Evolutionary conservation across 2,888 invertebrate genomes (phyloP), one percentile per base, ranked within the genome.

Genomic region (Pinctada fucata): DNA sequence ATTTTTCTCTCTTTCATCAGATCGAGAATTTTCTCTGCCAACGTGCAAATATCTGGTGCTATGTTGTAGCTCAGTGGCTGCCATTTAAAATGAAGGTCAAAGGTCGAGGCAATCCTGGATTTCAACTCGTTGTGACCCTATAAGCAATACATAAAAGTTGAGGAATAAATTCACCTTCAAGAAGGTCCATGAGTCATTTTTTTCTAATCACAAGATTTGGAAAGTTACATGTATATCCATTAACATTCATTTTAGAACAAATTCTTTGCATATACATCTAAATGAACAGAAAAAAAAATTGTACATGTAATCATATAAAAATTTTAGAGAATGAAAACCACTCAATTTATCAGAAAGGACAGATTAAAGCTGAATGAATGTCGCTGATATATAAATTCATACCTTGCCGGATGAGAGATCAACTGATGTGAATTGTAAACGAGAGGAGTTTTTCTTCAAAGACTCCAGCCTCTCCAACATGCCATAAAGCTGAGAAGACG

Each of bases 401-500:
- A 82, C 85, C 85, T 86, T 52, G 16, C 70, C 79, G 52, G 82
- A 76, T 8, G 69, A 72, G 4, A 79, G 16, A 74, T 86, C 80
- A 13, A 83, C 66, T 47, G 86, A 72, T 63, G 81, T 74, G 76
- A 83, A 87, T 8, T 81, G 83, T 45, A 88, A 72, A 8, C 86
- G 78, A 4, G 76, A 66, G 31, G 74, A 77, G 58, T 82, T 81
- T 5, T 75, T 48, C 48, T 82, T 67, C 51, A 87, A 78, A n/a
- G 74, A 49, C 52, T 81, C 67, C 49, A 83, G 84, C 70, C 82
- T 84, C 64, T 85, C 83, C 13, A 78, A 72, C 68, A 85, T 79
- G 78, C 83, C 82, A 83, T 81, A 83, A 52, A 88, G 80, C 31
- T 81, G 79, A 2, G 84, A 80, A 78, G 85, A 88, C 10, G 79